These are phyloP conservation scores for Xenentodon cancila DNA, from an alignment of 2,797 vertebrate genomes.

Conservation along the genomic window DNA sequence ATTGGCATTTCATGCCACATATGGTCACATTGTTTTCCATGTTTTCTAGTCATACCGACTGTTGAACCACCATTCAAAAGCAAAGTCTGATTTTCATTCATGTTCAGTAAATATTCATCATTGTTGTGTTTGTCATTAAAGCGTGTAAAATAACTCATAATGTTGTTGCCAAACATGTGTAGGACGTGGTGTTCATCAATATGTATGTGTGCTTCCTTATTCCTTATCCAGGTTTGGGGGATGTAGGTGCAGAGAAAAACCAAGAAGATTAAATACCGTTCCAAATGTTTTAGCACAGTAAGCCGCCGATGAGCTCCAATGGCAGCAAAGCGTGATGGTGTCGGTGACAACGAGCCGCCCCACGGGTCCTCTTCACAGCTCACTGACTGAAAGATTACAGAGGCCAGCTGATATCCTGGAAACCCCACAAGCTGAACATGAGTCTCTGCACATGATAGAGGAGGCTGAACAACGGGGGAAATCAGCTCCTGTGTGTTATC, in stretches of 20 bases:
- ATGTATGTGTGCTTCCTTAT: no score
- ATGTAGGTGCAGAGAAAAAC: constrained; percentile 4
- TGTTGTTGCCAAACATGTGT: no score
- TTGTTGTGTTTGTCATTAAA: no score
- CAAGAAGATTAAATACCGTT: not conserved
- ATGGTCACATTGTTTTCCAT: no score
- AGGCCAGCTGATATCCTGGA: constrained; percentile 19
- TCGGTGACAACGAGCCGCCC: constrained; percentile 27
- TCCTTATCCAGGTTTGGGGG: not conserved
- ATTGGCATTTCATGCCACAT: no score
- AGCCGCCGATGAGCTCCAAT: constrained; percentile 7
- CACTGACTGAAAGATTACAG: constrained; percentile 21
- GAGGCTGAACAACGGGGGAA: constrained; percentile 6
- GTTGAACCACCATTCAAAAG: no score
- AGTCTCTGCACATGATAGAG: not conserved
- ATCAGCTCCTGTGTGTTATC: constrained; percentile 17
- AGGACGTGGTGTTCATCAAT: no score
- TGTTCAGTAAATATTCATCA: no score
- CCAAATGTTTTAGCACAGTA: constrained; percentile 10
- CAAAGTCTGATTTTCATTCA: no score
- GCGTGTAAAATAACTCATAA: no score
- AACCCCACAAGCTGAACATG: not conserved
- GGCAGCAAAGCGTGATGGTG: constrained; percentile 17
- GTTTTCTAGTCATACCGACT: no score
- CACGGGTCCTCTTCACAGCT: constrained; percentile 26